These are phyloP conservation scores for Clarias macrocephalus DNA, from an alignment of 2,113 vertebrate species.

Conservation along the genomic window DNA sequence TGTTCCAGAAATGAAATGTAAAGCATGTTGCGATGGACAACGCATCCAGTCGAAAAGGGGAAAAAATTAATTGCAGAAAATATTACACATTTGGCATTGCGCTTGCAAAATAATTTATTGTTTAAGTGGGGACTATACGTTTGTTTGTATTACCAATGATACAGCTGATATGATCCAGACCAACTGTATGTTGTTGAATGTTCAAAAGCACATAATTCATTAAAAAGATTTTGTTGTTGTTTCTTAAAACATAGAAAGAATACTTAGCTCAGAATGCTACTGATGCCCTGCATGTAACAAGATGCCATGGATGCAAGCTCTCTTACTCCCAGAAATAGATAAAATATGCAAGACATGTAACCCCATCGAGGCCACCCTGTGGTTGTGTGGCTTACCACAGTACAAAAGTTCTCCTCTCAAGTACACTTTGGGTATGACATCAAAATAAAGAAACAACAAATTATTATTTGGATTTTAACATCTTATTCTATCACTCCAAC, in stretches of 20 bases:
- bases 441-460: not conserved
- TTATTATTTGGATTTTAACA: not conserved
- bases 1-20: not conserved
- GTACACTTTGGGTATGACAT: not conserved
- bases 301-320: slow-evolving; percentile 40
- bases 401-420: not conserved
- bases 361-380: slow-evolving; percentile 35
- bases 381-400: slow-evolving; percentile 23
- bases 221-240: not conserved
- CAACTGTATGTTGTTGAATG: not conserved
- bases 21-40: slow-evolving; percentile 18
- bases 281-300: slow-evolving; percentile 43
- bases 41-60: not conserved
- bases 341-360: slow-evolving; percentile 57
- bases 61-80: not conserved
- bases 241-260: not conserved
- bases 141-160: too few species aligned
- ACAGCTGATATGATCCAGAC: too few species aligned
- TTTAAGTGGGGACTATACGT: not conserved
- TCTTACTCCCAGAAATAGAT: slow-evolving; percentile 55
- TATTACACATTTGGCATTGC: not conserved
- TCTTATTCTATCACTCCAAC: not conserved
- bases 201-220: not conserved
- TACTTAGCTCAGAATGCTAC: not conserved
- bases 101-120: not conserved